A percentile compares a stretch with the other conserved stretches of the same genome.
Evolutionary conservation across 2,888 invertebrate species (phyloP).

Genomic region (Perdita meconis): DNA sequence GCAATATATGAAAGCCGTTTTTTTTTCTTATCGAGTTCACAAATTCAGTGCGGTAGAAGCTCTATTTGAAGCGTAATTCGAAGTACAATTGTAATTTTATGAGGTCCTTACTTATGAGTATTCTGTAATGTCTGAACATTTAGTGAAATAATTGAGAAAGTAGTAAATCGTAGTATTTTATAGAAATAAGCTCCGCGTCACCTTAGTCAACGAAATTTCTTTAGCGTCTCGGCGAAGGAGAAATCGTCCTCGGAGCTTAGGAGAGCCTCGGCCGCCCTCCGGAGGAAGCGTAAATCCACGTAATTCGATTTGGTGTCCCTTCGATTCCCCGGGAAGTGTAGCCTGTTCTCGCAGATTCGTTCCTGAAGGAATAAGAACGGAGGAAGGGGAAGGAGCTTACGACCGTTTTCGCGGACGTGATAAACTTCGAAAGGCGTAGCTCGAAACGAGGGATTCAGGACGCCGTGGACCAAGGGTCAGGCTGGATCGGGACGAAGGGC

Average conservation of each 20-base stretch:
- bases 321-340: constrained; percentile 78
- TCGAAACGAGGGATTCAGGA: constrained; percentile 44
- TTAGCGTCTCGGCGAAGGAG: constrained; percentile 5
- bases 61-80: too few species aligned
- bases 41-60: too few species aligned
- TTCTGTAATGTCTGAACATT: too few species aligned
- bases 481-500: constrained; percentile 57
- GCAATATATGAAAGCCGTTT: not conserved
- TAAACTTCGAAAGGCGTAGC: constrained; percentile 62
- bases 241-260: constrained; percentile 33
- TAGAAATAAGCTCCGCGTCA: too few species aligned
- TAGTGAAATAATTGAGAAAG: too few species aligned
- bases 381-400: constrained; percentile 44
- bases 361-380: constrained; percentile 37
- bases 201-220: constrained; percentile 31
- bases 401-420: constrained; percentile 55
- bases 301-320: constrained; percentile 80
- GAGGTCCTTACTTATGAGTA: too few species aligned
- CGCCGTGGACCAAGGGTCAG: constrained; percentile 58
- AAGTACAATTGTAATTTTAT: too few species aligned
- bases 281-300: constrained; percentile 63
- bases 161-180: too few species aligned
- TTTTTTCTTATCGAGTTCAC: not conserved
- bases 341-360: constrained; percentile 62
- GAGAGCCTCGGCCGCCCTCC: not conserved